A percentile compares a stretch with the other conserved stretches of the same genome.
Conservation (phyloP, 1,140 invertebrate genomes). For the Atta colombica region DNA sequence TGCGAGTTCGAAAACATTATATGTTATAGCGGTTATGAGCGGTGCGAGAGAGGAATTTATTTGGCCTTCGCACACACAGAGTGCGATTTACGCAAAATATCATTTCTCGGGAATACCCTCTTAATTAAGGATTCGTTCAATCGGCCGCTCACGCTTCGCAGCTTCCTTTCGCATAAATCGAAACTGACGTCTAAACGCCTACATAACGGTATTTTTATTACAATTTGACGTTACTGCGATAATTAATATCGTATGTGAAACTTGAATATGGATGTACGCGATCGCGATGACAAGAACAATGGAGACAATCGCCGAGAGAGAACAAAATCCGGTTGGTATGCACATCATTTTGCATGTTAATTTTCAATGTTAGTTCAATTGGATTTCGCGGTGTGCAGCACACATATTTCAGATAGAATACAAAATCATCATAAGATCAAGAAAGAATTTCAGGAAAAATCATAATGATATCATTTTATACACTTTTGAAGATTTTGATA, state of each 20-base stretch:
- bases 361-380: slow-evolving; percentile 28
- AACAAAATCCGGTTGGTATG: neutral
- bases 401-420: neutral
- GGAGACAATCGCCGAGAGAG: neutral
- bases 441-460: too few relatives aligned
- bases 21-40: slow-evolving; percentile 14
- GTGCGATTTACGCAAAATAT: slow-evolving; percentile 9
- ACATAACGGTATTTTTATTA: neutral
- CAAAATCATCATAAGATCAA: too few relatives aligned
- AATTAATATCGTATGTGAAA: slow-evolving; percentile 19
- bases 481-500: too few relatives aligned
- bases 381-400: neutral
- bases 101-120: neutral
- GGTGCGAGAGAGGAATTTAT: slow-evolving; percentile 18
- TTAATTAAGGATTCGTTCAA: slow-evolving; percentile 22
- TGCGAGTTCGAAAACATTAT: slow-evolving; percentile 23
- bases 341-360: slow-evolving; percentile 16
- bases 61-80: neutral
- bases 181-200: slow-evolving; percentile 1
- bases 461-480: too few relatives aligned
- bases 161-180: neutral
- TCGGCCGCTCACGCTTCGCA: neutral
- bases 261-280: neutral
- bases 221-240: neutral
- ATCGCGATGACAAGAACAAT: neutral